Percentiles rank a stretch among this genome's conserved stretches.
Conservation (phyloP, 1,140 invertebrate genomes). For the Drosophila insularis region DNA sequence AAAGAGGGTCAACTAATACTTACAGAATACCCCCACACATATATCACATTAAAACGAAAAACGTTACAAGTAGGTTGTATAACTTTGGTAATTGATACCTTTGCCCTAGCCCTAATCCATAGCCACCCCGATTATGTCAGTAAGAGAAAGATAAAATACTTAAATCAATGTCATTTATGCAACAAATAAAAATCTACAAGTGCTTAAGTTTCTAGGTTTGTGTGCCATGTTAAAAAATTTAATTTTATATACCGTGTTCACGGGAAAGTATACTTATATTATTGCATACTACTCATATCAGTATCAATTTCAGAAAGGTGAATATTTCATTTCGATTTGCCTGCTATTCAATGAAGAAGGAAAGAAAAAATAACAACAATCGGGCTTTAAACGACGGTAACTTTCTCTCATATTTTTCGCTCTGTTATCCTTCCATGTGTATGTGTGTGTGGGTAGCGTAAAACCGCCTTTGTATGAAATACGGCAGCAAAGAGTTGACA, state of each 20-base stretch:
- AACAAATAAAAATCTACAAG: constrained; percentile 7
- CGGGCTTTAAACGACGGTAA: constrained; percentile 2
- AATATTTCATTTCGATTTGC: constrained; percentile 5
- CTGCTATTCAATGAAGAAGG: not conserved
- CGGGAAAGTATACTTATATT: not conserved
- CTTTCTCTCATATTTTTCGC: not conserved
- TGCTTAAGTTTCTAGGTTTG: constrained; percentile 8
- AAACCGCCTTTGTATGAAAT: not conserved
- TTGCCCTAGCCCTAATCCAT: no score
- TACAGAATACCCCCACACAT: no score
- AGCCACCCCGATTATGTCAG: no score
- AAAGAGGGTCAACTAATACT: no score
- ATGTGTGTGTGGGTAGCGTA: not conserved
- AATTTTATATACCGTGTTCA: not conserved
- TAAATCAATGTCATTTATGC: not conserved
- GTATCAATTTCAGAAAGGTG: constrained; percentile 9
- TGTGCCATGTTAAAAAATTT: constrained; percentile 54
- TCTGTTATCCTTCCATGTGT: not conserved
- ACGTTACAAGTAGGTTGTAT: no score
- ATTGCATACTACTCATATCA: constrained; percentile 13
- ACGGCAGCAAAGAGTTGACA: constrained; percentile 1
- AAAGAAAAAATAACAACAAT: not conserved
- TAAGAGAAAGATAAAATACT: not conserved
- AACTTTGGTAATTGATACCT: no score
- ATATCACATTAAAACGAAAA: no score